A percentile compares a stretch with the other conserved stretches of the same genome.
Conservation (phyloP, 2,888 invertebrate species). For the Poecilobothrus nobilitatus region DNA sequence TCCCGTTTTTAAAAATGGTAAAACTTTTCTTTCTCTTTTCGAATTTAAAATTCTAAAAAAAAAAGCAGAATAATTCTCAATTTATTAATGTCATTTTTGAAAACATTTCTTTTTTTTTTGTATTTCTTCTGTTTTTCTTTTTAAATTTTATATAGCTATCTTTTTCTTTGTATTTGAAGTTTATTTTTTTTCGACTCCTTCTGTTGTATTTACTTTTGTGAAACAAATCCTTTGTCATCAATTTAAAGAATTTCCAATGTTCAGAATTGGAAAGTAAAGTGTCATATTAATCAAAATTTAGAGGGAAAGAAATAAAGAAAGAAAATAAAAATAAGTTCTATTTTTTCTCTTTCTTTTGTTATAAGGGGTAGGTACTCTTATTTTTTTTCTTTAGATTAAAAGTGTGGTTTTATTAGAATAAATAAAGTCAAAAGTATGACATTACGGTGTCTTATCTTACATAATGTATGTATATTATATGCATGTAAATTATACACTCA, state of each 20-base stretch:
- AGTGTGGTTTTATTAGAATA: not conserved
- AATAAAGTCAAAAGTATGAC: constrained; percentile 6
- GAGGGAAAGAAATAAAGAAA: too few relatives aligned
- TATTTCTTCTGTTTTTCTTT: not conserved
- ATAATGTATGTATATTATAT: not conserved
- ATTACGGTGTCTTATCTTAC: not conserved
- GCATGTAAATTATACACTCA: not conserved
- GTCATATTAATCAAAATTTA: constrained; percentile 3
- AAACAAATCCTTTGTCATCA: constrained; percentile 3
- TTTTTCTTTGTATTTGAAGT: not conserved
- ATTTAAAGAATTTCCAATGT: constrained; percentile 4
- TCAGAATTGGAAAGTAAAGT: constrained; percentile 6
- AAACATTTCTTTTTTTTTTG: not conserved
- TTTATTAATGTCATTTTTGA: constrained; percentile 6
- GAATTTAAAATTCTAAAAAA: not conserved
- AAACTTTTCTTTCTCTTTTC: not conserved
- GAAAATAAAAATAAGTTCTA: not conserved
- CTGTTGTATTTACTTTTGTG: not conserved
- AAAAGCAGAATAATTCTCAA: not conserved
- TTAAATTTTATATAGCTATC: not conserved
- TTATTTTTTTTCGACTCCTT: not conserved
- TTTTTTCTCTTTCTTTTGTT: not conserved
- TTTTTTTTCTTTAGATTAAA: not conserved
- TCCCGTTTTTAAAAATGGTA: too few relatives aligned
- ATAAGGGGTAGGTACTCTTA: not conserved